Conservation (phyloP, 1,140 invertebrate genomes). For the Pachypeltis micranthus region DNA sequence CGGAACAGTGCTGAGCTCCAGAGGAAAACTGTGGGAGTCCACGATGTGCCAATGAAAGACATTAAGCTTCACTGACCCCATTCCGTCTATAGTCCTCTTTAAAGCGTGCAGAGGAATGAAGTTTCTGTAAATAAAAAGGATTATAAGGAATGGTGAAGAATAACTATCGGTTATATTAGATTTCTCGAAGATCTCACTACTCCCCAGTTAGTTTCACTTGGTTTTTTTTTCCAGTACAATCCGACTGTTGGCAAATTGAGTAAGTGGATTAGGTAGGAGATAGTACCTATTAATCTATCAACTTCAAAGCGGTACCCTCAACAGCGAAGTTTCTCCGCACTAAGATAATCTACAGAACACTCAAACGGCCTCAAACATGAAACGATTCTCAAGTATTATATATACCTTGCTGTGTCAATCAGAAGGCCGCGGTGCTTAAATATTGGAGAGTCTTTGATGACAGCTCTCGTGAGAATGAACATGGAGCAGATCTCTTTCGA, state of each 20-base stretch:
- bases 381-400: too few species aligned
- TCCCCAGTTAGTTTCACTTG: too few species aligned
- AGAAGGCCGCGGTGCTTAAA: conserved; percentile 53
- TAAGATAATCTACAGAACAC: too few species aligned
- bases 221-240: too few species aligned
- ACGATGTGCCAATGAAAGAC: conserved; percentile 77
- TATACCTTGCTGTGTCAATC: conserved; percentile 53
- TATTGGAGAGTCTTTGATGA: conserved; percentile 33
- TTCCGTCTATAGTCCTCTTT: conserved; percentile 58
- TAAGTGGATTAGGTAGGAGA: too few species aligned
- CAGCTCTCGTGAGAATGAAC: conserved; percentile 33
- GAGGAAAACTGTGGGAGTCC: conserved; percentile 72
- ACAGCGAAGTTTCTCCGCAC: too few species aligned
- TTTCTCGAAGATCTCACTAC: too few species aligned
- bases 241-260: too few species aligned
- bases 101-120: conserved; percentile 56
- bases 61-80: conserved; percentile 70
- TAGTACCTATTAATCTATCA: too few species aligned
- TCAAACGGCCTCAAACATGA: too few species aligned
- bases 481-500: conserved; percentile 21
- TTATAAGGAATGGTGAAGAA: neutral
- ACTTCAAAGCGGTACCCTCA: too few species aligned
- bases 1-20: conserved; percentile 53
- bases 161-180: neutral
- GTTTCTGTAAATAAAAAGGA: conserved; percentile 34